These are phyloP conservation scores for Podarcis siculus DNA, from an alignment of 2,797 vertebrate genomes.

Conservation along the genomic window DNA sequence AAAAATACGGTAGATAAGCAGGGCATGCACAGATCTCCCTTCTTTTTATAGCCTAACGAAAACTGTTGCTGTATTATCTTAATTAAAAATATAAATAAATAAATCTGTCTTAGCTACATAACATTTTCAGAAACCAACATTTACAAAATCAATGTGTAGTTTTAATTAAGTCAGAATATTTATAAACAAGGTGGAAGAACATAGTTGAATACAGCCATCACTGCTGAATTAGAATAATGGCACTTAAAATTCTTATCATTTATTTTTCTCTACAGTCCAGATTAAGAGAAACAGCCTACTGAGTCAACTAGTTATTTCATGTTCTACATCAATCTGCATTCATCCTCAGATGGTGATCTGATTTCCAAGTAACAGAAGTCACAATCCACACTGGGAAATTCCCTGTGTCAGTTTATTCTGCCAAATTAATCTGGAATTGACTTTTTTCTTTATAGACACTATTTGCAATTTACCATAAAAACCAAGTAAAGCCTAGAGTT, in stretches of 20 bases:
- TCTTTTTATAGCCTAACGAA: background rate
- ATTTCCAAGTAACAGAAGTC: background rate
- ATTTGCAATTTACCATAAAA: background rate
- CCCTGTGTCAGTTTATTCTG: background rate
- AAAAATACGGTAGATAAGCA: too few species aligned
- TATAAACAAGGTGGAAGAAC: conserved; percentile 35
- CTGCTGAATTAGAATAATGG: background rate
- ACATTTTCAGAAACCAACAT: background rate
- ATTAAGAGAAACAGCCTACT: conserved; percentile 24
- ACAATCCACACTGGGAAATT: background rate
- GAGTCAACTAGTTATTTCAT: conserved; percentile 48
- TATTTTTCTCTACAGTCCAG: background rate
- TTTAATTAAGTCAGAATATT: conserved; percentile 37
- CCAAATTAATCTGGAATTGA: background rate
- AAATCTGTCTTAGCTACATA: conserved; percentile 33
- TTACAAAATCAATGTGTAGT: conserved; percentile 22
- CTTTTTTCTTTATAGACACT: background rate
- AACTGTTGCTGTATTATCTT: conserved; percentile 16
- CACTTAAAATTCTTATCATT: background rate
- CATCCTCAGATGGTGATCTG: background rate
- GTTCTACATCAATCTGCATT: conserved; percentile 18
- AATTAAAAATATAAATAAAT: conserved; percentile 12
- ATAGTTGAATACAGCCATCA: conserved; percentile 40
- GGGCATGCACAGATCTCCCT: background rate
- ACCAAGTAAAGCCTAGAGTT: background rate